These are phyloP conservation scores for Galerucella pusilla DNA, from an alignment of 2,888 invertebrate species.

Conservation along the genomic window DNA sequence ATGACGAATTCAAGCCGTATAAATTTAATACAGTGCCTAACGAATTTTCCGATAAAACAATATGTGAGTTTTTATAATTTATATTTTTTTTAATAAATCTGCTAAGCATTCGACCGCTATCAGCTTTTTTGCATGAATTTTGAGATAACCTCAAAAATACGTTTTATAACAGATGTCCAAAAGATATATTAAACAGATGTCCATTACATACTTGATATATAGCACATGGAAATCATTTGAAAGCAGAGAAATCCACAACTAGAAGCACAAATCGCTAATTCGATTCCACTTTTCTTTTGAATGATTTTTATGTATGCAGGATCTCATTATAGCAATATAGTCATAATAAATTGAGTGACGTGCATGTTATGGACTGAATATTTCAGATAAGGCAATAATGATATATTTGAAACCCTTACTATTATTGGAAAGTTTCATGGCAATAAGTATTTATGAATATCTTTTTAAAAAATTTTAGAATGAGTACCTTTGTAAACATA, in stretches of 20 bases:
- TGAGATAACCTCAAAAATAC: constrained; percentile 44
- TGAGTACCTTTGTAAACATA: too few relatives aligned
- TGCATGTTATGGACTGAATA: constrained; percentile 21
- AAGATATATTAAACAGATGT: constrained; percentile 43
- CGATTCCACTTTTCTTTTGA: constrained; percentile 4
- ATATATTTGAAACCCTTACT: too few relatives aligned
- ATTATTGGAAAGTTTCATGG: too few relatives aligned
- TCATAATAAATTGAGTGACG: constrained; percentile 16
- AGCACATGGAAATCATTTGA: constrained; percentile 6
- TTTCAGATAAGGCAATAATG: constrained; percentile 15
- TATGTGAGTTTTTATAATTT: constrained; percentile 29
- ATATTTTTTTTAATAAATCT: constrained; percentile 51
- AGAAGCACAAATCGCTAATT: background rate
- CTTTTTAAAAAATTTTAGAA: too few relatives aligned
- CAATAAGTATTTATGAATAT: too few relatives aligned
- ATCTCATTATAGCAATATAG: constrained; percentile 25
- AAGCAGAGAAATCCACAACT: constrained; percentile 5
- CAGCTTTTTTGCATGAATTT: constrained; percentile 48
- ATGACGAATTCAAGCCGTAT: background rate
- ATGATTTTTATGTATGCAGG: constrained; percentile 16
- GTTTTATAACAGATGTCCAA: constrained; percentile 48
- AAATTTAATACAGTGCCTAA: background rate
- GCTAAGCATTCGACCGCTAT: constrained; percentile 63
- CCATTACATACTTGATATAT: constrained; percentile 39
- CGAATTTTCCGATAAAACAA: background rate